Evolutionary conservation across 2,797 vertebrate genomes (phyloP), one percentile per base, ranked within the genome.

Genomic region (Mus spretus): DNA sequence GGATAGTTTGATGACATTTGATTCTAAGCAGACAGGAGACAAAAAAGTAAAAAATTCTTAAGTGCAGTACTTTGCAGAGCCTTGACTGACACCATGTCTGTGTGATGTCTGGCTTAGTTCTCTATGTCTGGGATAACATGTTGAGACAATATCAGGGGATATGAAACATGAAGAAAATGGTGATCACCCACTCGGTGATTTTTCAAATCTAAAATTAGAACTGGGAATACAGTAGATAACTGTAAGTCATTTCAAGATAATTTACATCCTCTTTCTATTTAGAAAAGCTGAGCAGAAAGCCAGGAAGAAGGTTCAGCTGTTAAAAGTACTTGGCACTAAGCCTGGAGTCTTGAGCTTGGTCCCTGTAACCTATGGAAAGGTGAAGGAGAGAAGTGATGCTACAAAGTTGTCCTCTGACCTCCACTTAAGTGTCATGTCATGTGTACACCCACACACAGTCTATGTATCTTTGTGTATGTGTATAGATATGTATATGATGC

Each of bases 191-290:
- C 47, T 67, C 79, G 67, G n/a, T 0, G 11, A 11, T 44, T 63
- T 89, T 93, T 74, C 80, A 80, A 59, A 93, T 20, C 20, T 1
- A 70, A 92, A 87, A 40, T 57, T 40, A 86, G 31, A 85, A 59
- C 40, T 26, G 1, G 15, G 57, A 72, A 13, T 10, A 50, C 37
- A 74, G 0, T n/a, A 74, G 44, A 80, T 63, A 79, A 80, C 8
- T 31, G 10, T 19, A 40, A 8, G 6, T 0, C 20, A 24, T 87
- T 96, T 74, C 13, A 1, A 78, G 19, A 47, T 90, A 12, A 26
- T 86, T 59, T 63, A 19, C 2, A 34, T 50, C 28, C 86, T 87
- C 3, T 13, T 79, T 65, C 57, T 94, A 12, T 12, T 83, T 89
- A 31, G 22, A 83, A 95, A 93, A 78, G 6, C 3, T 47, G 24